Conservation (phyloP, 1,140 invertebrate genomes). For the Drosophila jambulina region DNA sequence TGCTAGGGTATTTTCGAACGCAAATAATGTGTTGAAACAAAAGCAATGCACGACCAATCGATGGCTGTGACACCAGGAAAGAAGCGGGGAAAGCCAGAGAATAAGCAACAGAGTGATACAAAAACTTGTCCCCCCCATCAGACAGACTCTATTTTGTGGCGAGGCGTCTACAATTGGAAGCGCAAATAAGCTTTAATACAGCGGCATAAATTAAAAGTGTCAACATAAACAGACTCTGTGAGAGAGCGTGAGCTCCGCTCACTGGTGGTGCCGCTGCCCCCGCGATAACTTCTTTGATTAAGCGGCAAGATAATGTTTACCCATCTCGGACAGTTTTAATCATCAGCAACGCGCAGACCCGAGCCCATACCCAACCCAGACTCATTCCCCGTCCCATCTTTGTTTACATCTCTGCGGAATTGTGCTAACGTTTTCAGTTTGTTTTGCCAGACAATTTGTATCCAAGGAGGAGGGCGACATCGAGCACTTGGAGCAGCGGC, state of each 20-base stretch:
- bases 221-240: slow-evolving; percentile 56
- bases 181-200: slow-evolving; percentile 64
- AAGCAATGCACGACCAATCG: slow-evolving; percentile 30
- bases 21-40: slow-evolving; percentile 24
- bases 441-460: slow-evolving; percentile 88
- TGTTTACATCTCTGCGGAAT: slow-evolving; percentile 59
- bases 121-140: slow-evolving; percentile 29
- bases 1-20: neutral
- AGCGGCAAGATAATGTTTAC: slow-evolving; percentile 54
- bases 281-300: slow-evolving; percentile 47
- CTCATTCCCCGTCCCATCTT: slow-evolving; percentile 17
- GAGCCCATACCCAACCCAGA: neutral
- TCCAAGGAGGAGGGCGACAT: slow-evolving; percentile 94
- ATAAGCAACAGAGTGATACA: slow-evolving; percentile 44
- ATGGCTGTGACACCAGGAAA: slow-evolving; percentile 13
- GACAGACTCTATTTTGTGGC: slow-evolving; percentile 8
- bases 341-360: slow-evolving; percentile 13
- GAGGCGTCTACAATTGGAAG: slow-evolving; percentile 54
- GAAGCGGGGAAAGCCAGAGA: slow-evolving; percentile 10
- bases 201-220: slow-evolving; percentile 70
- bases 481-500: slow-evolving; percentile 93
- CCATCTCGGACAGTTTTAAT: slow-evolving; percentile 47
- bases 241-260: slow-evolving; percentile 7
- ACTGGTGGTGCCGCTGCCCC: neutral
- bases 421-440: slow-evolving; percentile 68